Conservation (phyloP, 2,113 vertebrate species). For the Dermatemys mawii region DNA sequence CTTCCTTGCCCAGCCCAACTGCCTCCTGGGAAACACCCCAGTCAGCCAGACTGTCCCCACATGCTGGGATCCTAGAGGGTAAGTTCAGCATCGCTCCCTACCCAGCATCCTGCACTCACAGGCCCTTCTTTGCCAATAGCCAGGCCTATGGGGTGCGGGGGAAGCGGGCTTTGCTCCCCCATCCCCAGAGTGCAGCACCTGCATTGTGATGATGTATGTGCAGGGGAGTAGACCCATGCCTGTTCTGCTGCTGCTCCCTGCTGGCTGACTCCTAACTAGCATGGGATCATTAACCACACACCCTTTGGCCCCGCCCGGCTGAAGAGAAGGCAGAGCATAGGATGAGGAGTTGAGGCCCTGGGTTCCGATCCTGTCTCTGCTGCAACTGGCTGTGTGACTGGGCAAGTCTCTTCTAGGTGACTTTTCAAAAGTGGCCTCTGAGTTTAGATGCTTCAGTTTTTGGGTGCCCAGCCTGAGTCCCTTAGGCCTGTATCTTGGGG, state of each 20-base stretch:
- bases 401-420: too few relatives aligned
- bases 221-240: neutral
- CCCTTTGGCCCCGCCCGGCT: neutral
- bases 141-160: neutral
- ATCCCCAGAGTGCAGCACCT: rapidly evolving
- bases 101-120: neutral
- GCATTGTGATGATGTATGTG: neutral
- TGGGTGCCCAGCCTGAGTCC: too few relatives aligned
- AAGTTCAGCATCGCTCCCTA: neutral
- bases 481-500: neutral
- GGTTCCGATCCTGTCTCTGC: too few relatives aligned
- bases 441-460: too few relatives aligned
- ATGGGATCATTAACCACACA: neutral
- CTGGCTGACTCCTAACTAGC: neutral
- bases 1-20: neutral
- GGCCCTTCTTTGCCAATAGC: neutral
- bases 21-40: neutral
- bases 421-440: too few relatives aligned
- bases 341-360: too few relatives aligned
- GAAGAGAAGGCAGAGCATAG: neutral
- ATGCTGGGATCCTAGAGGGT: neutral
- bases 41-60: neutral
- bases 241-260: neutral
- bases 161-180: neutral
- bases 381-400: too few relatives aligned